Evolutionary conservation across 2,888 invertebrate species (phyloP), one percentile per base, ranked within the genome.

Genomic region (Zygogramma bicolorata): DNA sequence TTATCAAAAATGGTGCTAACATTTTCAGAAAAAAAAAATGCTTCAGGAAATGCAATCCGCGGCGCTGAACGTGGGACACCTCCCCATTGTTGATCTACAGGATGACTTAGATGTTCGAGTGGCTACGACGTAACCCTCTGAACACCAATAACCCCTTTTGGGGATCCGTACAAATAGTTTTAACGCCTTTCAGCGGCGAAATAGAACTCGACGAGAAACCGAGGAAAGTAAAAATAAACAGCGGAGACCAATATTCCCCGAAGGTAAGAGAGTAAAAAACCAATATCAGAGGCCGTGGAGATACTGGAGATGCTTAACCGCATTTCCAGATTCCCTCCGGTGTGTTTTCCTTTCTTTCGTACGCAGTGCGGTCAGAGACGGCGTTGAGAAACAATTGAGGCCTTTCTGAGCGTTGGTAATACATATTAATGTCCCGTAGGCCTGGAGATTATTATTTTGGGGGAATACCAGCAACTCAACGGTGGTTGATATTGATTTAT

Each of bases 261-360:
- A 71, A 71, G 74, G 69, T 66, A 71, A 69, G 65, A 60, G 57
- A 69, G 49, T 66, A 60, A 59, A 71, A 70, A 71, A 71, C 71
- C 74, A 69, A 74, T 74, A 74, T 25, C 53, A n/a, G 31, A 46
- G 29, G 31, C 71, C 65, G 3, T 46, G 66, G 65, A 62, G 68
- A 68, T 65, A 65, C 8, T 46, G 66, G 65, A 62, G 68, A 68
- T 65, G 62, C 53, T 71, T 69, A 71, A 74, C 71, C 69, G 61
- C 53, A 66, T 74, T 74, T 71, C 49, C 53, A 46, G 58, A 60
- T 67, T 62, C 66, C 53, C 53, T 34, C 38, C 53, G 46, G 46
- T 22, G 25, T 68, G 65, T 61, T 68, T 61, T 68, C 57, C 22
- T 65, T 70, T 66, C 29, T 53, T 53, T 46, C 40, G 46, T 46